Conservation (phyloP, 2,797 vertebrate species). For the Spea hammondii region DNA sequence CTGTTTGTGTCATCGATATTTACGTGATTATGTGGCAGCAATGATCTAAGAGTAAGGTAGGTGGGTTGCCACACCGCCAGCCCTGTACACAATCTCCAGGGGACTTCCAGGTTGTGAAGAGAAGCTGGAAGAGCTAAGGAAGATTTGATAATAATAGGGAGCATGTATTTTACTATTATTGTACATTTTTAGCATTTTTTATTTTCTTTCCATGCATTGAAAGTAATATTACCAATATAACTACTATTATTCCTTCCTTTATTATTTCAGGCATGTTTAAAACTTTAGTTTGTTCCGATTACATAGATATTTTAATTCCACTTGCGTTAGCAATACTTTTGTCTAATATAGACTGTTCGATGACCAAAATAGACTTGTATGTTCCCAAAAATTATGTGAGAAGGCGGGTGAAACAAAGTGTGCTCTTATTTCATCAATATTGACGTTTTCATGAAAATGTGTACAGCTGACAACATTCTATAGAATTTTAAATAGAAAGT, state of each 20-base stretch:
- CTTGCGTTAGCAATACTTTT: slow-evolving; percentile 11
- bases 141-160: no score
- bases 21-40: no score
- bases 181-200: background rate
- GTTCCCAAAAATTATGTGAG: slow-evolving; percentile 50
- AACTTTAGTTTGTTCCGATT: background rate
- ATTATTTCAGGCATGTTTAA: background rate
- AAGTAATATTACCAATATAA: no score
- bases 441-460: slow-evolving; percentile 61
- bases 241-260: background rate
- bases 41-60: no score
- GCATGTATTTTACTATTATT: background rate
- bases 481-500: slow-evolving; percentile 72
- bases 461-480: slow-evolving; percentile 66
- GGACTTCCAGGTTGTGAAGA: no score
- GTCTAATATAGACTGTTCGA: slow-evolving; percentile 7
- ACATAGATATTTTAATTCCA: slow-evolving; percentile 9
- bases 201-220: background rate
- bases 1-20: no score
- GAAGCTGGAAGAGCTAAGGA: no score
- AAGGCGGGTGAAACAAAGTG: slow-evolving; percentile 57
- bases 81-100: no score
- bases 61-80: no score
- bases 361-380: slow-evolving; percentile 18
- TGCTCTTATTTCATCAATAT: slow-evolving; percentile 64